Evolutionary conservation across 1,140 invertebrate species (phyloP), one percentile per base, ranked within the genome.

Genomic region (Paralvinella palmiformis): DNA sequence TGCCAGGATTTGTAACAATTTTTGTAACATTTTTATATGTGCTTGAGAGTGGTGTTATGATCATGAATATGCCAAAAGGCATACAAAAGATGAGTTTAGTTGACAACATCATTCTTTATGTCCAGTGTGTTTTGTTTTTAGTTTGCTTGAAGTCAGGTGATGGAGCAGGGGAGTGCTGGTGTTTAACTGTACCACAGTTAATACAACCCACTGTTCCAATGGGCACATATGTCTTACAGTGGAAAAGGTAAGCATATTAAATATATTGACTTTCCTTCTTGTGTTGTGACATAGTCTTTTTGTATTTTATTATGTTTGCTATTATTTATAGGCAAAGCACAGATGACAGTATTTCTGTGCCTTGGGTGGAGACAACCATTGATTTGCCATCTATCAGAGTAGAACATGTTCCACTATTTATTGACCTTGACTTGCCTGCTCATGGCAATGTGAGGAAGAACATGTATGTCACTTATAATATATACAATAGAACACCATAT

Each of bases 141-240:
- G 79, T 81, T n/a, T 63, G 65, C 6, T 61, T 82, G 24, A 71
- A 76, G 55, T 74, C 73, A 58, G 69, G 68, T 33, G 80, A 82
- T 58, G 72, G 73, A 70, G 81, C 75, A 1, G 71, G 74, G 13
- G 81, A 82, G 52, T 82, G 80, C 59, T 69, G 78, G 58, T 79
- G 80, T 68, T 55, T 82, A 24, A 69, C 71, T 24, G 69, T 75
- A 10, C 56, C 71, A 13, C 63, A 69, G 32, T 64, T 67, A 52
- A 45, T 70, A 22, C 71, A 75, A 48, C 63, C 74, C 20, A 70
- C 74, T 52, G 69, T 75, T 20, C 68, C 69, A 56, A 83, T 89
- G 17, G 90, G 89, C 60, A 82, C 87, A 35, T 91, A 89, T 75
- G 86, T 85, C 2, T 83, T 92, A 24, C 85, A 84, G 71, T 92